Percentiles rank a stretch among this genome's conserved stretches.
Evolutionary conservation across 2,113 vertebrate genomes (phyloP).

Genomic region (Elaphurus davidianus): DNA sequence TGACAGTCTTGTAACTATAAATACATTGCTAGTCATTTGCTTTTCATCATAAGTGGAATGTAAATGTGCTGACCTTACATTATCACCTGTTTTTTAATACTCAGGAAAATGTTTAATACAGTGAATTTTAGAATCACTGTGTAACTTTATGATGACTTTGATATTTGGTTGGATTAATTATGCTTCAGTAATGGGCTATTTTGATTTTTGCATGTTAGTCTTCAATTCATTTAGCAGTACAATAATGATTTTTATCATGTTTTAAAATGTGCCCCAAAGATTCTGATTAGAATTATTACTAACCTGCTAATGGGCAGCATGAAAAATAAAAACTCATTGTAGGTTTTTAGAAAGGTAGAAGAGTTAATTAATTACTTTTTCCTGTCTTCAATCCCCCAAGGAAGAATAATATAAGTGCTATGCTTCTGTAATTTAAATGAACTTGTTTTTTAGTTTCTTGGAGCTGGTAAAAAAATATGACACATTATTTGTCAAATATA

Average conservation of each 20-base stretch:
- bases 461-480: neutral
- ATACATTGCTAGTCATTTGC: neutral
- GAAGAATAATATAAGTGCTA: neutral
- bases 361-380: neutral
- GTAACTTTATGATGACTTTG: neutral
- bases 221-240: neutral
- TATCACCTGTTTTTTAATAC: neutral
- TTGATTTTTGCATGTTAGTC: neutral
- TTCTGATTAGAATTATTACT: slow-evolving; percentile 7
- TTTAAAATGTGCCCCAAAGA: slow-evolving; percentile 15
- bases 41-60: neutral
- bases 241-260: neutral
- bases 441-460: neutral
- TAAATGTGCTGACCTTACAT: neutral
- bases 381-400: neutral
- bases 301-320: neutral
- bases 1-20: neutral
- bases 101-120: neutral
- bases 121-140: neutral
- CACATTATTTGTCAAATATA: neutral
- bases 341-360: neutral
- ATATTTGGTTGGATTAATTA: neutral
- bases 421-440: neutral
- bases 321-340: neutral
- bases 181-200: neutral